Evolutionary conservation across 2,113 vertebrate genomes (phyloP), one percentile per base, ranked within the genome.

Genomic region (Brevimyrus niger): DNA sequence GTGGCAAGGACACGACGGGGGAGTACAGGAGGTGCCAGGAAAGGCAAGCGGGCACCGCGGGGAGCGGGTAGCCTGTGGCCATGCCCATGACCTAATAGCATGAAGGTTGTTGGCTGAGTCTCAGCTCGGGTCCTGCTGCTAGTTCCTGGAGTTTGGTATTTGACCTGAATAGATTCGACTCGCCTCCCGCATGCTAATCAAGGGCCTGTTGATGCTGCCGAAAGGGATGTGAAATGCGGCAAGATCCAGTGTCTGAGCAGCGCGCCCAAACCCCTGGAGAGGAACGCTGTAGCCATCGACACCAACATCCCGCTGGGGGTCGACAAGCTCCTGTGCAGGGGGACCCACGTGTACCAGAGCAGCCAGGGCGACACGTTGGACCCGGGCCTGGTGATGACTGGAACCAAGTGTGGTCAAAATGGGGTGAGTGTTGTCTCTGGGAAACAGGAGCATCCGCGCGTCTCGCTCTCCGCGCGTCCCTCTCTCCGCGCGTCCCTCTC

Each of bases 211-310:
- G 76, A 51, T 58, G n/a, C 51, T 35, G 17, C 69, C n/a, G 87
- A 90, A 31, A 99, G 98, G 87, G 96, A 99, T 91, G 96, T 97
- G 53, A 97, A 96, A 92, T 99, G 98, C 88, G 98, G 98, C 58
- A 99, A 99, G 94, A 99, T 99, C 93, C 98, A 99, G 94, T 99
- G 98, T 91, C 95, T 95, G 91, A 96, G 96, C 31, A 92, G 96
- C 0, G 96, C 96, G 53, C 89, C 91, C 46, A 97, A 97, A 46
- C 97, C 98, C 27, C 92, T 98, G 86, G 97, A 97, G 92, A 94
- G 95, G 93, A 99, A 97, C 0, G 97, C 98, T 0, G 98, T 99
- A 6, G 19, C 96, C 31, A 99, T 99, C 3, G 97, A 98, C 91
- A 99, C 98, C 53, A 97, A 94, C 0, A 95, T 99, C 88, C 90